Base-by-base conservation (phyloP, 2,888 invertebrate species). In the Lasioglossum calceatum region DNA sequence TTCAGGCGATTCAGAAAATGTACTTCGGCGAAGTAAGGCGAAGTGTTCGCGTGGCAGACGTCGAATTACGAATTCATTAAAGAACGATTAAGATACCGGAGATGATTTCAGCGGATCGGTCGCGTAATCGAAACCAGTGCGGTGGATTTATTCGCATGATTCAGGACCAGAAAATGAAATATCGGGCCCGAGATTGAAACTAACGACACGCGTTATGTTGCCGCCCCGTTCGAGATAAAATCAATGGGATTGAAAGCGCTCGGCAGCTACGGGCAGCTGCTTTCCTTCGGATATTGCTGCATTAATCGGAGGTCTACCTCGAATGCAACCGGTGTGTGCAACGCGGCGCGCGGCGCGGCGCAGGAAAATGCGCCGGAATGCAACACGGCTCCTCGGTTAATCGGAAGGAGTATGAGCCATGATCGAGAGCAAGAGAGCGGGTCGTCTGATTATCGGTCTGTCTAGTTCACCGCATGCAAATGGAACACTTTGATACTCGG, bases 401-500 rank as follows among this genome's bases (percentile, higher is more conserved):
- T 88, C 84, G 80, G 86, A 89, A 86, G 84, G 81, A 72, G 79
- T 78, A 79, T 86, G 84, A 81, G 44, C 58, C 50, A 54, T 36
- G 78, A 77, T 70, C 61, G 80, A 79, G 64, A 82, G 86, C 81
- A 81, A 89, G 86, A 82, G 82, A 85, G 82, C 88, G 82, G 73
- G 76, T 79, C 81, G 82, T 87, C 87, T 87, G 89, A 91, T 91
- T 91, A 91, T 90, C 87, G 77, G 86, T 81, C 81, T 87, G 84
- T 72, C 72, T 79, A 61, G 77, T 77, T 83, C 84, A 77, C 72
- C 81, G 86, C 84, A 87, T 89, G 87, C 91, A 87, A 90, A 91
- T 88, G 77, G 80, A 86, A 80, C 86, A 81, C 73, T 86, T 84
- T 76, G 76, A 82, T 81, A 78, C 77, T 74, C 39, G 73, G 83